Conservation (phyloP, 1,140 invertebrate species). For the Macrosteles quadrilineatus region DNA sequence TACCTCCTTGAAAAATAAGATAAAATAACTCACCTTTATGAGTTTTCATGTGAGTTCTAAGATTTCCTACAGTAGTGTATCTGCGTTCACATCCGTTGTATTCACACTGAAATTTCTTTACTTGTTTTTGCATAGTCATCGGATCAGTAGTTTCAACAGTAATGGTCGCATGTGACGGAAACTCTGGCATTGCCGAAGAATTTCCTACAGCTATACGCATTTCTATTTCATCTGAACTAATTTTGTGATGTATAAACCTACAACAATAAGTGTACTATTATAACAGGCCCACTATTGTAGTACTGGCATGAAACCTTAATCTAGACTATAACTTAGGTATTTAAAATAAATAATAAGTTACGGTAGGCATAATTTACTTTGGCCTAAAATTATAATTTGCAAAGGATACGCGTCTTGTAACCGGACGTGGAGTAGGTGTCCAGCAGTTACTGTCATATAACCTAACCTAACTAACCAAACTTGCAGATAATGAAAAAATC, state of each 20-base stretch:
- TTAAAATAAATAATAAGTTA: no score
- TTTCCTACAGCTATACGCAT: constrained; percentile 66
- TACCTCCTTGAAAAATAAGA: no score
- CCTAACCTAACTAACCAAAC: no score
- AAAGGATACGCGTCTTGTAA: no score
- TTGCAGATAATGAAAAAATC: no score
- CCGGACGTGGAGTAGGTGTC: no score
- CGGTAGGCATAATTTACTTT: no score
- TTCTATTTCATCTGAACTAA: constrained; percentile 67
- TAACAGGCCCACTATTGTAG: background rate
- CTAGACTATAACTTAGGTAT: no score
- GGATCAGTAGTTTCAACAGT: constrained; percentile 67
- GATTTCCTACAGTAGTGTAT: constrained; percentile 92
- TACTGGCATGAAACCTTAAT: background rate
- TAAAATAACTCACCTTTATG: constrained; percentile 89
- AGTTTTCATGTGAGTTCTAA: constrained; percentile 94
- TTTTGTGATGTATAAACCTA: constrained; percentile 69
- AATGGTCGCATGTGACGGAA: constrained; percentile 66
- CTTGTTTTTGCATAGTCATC: constrained; percentile 57
- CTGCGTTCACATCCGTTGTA: constrained; percentile 86
- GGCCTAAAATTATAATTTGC: no score
- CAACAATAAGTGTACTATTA: constrained; percentile 37
- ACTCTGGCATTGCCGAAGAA: constrained; percentile 58
- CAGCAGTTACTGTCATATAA: no score
- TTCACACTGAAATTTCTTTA: constrained; percentile 80